Evolutionary conservation across 1,140 invertebrate species (phyloP).

Genomic region (Pseudomyrmex gracilis): DNA sequence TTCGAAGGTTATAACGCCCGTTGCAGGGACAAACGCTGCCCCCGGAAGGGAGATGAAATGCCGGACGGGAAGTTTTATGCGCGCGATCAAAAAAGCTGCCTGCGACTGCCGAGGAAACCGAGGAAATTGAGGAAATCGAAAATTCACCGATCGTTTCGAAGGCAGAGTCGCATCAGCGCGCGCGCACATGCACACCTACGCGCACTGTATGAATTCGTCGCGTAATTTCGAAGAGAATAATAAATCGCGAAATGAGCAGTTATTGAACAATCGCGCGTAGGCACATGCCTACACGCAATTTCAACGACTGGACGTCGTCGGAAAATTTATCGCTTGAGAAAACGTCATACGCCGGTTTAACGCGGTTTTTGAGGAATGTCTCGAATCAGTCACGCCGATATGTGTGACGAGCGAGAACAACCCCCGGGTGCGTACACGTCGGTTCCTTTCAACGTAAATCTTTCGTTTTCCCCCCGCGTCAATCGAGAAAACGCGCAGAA

Average conservation of each 20-base stretch:
- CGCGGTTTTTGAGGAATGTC: too few species aligned
- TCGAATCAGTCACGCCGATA: not conserved
- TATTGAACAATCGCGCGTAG: not conserved
- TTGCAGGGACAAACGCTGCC: slow-evolving; percentile 52
- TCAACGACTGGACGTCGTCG: too few species aligned
- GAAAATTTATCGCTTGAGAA: too few species aligned
- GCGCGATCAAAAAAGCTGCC: slow-evolving; percentile 48
- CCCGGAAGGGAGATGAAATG: not conserved
- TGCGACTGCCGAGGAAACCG: slow-evolving; percentile 32
- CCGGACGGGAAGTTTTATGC: slow-evolving; percentile 60
- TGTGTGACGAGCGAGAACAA: not conserved
- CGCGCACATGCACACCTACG: not conserved
- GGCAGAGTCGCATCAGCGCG: not conserved
- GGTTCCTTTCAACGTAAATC: slow-evolving; percentile 71
- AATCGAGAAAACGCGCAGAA: slow-evolving; percentile 67
- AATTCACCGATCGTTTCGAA: slow-evolving; percentile 39
- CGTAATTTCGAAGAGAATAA: slow-evolving; percentile 38
- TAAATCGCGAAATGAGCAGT: not conserved
- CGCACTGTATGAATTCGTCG: not conserved
- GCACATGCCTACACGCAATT: not conserved
- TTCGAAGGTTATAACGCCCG: slow-evolving; percentile 51
- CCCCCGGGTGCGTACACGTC: slow-evolving; percentile 1
- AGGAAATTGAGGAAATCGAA: slow-evolving; percentile 58
- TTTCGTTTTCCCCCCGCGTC: slow-evolving; percentile 68
- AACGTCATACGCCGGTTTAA: too few species aligned